These are phyloP conservation scores for Serranus cabrilla DNA, from an alignment of 2,797 vertebrate species.

Conservation along the genomic window DNA sequence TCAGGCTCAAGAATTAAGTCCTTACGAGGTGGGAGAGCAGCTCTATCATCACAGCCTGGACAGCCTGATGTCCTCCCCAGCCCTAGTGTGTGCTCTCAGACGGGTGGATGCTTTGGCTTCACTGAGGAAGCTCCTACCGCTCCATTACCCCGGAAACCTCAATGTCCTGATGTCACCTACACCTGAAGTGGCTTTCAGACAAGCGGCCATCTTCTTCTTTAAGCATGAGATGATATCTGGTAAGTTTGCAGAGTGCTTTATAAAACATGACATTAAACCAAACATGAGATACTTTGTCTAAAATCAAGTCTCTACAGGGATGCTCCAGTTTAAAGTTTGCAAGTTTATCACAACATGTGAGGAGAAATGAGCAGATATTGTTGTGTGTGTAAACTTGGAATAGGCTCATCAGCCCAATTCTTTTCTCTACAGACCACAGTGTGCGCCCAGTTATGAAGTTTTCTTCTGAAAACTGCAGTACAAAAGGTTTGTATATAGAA, in stretches of 20 bases:
- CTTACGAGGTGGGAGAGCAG: slow-evolving; percentile 82
- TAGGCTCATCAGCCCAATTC: background rate
- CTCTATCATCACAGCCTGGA: slow-evolving; percentile 70
- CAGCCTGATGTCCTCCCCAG: slow-evolving; percentile 69
- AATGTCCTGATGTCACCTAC: slow-evolving; percentile 80
- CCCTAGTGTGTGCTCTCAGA: slow-evolving; percentile 76
- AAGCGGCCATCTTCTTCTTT: slow-evolving; percentile 83
- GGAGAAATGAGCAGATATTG: background rate
- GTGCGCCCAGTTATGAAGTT: background rate
- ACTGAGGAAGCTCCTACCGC: slow-evolving; percentile 61
- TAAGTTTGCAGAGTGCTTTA: slow-evolving; percentile 39
- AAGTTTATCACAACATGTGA: background rate
- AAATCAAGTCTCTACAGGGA: background rate
- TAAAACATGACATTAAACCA: background rate
- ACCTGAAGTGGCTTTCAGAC: slow-evolving; percentile 82
- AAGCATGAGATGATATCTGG: slow-evolving; percentile 77
- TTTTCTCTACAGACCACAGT: slow-evolving; percentile 5
- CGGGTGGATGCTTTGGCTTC: slow-evolving; percentile 62
- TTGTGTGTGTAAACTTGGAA: background rate
- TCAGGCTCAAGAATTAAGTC: slow-evolving; percentile 84
- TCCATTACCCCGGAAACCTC: slow-evolving; percentile 33
- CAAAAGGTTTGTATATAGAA: background rate
- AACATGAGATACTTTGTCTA: background rate
- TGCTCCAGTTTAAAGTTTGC: background rate
- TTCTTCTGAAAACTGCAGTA: background rate